phyloP scores from a whole-genome alignment of 2,797 vertebrate genomes.

The Ctenopoma kingsleyae region DNA sequence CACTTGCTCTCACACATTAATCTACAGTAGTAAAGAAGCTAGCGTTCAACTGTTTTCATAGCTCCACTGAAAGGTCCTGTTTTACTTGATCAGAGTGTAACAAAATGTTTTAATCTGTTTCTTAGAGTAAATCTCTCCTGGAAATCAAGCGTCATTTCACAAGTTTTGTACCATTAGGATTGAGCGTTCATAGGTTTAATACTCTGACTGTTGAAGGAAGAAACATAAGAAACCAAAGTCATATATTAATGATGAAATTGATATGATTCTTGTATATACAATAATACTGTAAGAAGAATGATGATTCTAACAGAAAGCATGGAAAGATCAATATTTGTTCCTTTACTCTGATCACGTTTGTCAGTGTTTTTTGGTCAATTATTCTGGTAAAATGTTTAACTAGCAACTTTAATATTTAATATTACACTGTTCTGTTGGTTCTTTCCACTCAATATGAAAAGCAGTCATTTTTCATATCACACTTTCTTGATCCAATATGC shows the following conservation, averaged over 20 bases:
- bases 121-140: constrained; percentile 1
- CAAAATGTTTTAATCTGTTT: neutral
- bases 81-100: neutral
- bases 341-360: constrained; percentile 16
- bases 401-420: constrained; percentile 1
- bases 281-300: neutral
- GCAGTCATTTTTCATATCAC: constrained; percentile 64
- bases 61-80: neutral
- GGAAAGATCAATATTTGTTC: neutral
- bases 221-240: constrained; percentile 26
- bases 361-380: neutral
- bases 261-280: neutral
- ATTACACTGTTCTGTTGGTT: constrained; percentile 19
- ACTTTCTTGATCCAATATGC: constrained; percentile 46
- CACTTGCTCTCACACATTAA: constrained; percentile 1
- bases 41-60: neutral
- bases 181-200: neutral
- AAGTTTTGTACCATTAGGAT: neutral
- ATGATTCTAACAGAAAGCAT: neutral
- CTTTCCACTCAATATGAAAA: constrained; percentile 42
- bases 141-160: neutral
- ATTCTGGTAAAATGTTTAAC: constrained; percentile 3
- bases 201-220: neutral
- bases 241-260: neutral
- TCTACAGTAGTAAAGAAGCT: neutral